These are phyloP conservation scores for Drosophila varians DNA, from an alignment of 1,140 invertebrate species.

Conservation along the genomic window DNA sequence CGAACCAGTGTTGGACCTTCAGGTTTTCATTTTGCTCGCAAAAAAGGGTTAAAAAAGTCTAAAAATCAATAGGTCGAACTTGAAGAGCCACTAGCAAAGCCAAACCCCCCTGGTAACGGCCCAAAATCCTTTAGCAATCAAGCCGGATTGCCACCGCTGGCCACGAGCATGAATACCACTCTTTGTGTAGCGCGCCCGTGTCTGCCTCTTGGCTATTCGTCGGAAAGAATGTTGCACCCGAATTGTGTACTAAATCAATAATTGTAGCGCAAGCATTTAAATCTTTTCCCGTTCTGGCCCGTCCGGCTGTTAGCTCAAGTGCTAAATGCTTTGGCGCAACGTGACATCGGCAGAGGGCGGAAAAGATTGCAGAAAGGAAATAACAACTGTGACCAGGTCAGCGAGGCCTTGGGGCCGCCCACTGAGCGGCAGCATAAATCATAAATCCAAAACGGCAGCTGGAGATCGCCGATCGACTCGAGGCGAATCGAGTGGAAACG, in stretches of 20 bases:
- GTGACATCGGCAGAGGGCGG: slow-evolving; percentile 44
- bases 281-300: slow-evolving; percentile 10
- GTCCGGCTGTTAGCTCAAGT: slow-evolving; percentile 46
- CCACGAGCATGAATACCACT: slow-evolving; percentile 39
- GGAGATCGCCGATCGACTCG: slow-evolving; percentile 51
- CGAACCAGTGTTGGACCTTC: slow-evolving; percentile 7
- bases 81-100: too few species aligned
- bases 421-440: slow-evolving; percentile 71
- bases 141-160: not conserved
- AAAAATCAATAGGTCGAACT: not conserved
- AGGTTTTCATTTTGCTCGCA: slow-evolving; percentile 1
- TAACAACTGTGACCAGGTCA: slow-evolving; percentile 62
- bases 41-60: not conserved
- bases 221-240: slow-evolving; percentile 64
- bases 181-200: slow-evolving; percentile 53
- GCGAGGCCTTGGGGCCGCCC: slow-evolving; percentile 38
- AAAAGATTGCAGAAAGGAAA: slow-evolving; percentile 1
- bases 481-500: slow-evolving; percentile 34
- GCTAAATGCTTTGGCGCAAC: slow-evolving; percentile 45
- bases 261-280: slow-evolving; percentile 71
- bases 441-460: slow-evolving; percentile 67
- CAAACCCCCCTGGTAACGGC: not conserved
- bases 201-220: slow-evolving; percentile 44
- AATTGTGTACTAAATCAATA: slow-evolving; percentile 67
- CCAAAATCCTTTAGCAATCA: not conserved